Conservation (phyloP, 2,888 invertebrate genomes). For the Entomobrya proxima region DNA sequence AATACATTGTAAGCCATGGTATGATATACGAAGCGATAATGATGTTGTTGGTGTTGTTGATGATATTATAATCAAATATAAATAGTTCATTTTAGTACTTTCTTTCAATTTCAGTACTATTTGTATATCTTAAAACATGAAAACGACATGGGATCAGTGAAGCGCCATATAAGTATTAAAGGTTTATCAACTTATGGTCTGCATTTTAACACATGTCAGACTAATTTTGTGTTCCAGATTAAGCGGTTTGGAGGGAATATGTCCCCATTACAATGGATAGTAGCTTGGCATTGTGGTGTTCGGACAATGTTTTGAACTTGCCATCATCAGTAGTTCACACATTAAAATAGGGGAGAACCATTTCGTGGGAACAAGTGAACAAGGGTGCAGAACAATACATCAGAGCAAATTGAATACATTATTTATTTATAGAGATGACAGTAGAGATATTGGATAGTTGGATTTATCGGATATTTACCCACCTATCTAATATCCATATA, state of each 20-base stretch:
- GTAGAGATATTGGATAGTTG: slow-evolving; percentile 22
- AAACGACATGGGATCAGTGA: no score
- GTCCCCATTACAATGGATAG: slow-evolving; percentile 4
- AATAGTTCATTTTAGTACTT: slow-evolving; percentile 6
- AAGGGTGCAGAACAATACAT: slow-evolving; percentile 53
- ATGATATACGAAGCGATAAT: slow-evolving; percentile 38
- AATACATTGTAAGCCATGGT: background rate
- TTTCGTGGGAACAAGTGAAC: slow-evolving; percentile 58
- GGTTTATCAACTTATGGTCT: no score
- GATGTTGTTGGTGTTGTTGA: slow-evolving; percentile 41
- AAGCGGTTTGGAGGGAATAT: background rate
- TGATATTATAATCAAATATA: slow-evolving; percentile 52
- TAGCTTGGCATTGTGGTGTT: background rate
- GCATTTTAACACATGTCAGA: background rate
- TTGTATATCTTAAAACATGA: no score
- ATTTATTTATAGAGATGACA: slow-evolving; percentile 74
- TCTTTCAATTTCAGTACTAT: no score
- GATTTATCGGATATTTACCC: background rate
- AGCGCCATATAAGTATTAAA: no score
- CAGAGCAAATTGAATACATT: slow-evolving; percentile 53
- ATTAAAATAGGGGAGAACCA: slow-evolving; percentile 14
- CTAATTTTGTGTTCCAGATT: background rate
- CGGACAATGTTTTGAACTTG: slow-evolving; percentile 7
- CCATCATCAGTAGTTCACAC: slow-evolving; percentile 25
- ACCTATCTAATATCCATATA: no score